Evolutionary conservation across 2,888 invertebrate genomes (phyloP).

Genomic region (Orthonevra nobilis): DNA sequence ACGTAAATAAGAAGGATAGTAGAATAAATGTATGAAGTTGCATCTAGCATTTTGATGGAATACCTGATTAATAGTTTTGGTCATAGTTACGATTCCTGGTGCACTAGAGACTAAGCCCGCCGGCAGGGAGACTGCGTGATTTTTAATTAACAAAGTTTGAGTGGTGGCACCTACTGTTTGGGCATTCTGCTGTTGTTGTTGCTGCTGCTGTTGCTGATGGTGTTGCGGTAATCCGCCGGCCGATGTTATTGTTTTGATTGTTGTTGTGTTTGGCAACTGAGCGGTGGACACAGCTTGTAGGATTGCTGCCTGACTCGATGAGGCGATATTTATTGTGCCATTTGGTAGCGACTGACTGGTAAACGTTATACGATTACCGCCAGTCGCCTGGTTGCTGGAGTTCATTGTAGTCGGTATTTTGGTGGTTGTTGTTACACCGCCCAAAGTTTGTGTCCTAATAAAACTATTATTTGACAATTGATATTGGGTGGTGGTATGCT

Average conservation of each 20-base stretch:
- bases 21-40: conserved; percentile 19
- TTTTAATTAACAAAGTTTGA: conserved; percentile 81
- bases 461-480: conserved; percentile 71
- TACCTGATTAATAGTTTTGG: conserved; percentile 82
- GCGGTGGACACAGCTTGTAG: conserved; percentile 81
- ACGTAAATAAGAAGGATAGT: too few species aligned
- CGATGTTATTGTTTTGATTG: conserved; percentile 79
- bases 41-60: conserved; percentile 74
- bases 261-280: conserved; percentile 81
- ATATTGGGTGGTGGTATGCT: conserved; percentile 63
- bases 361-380: conserved; percentile 83
- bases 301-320: conserved; percentile 75
- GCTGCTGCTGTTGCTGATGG: conserved; percentile 74
- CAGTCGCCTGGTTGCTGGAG: conserved; percentile 77
- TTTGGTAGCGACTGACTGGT: conserved; percentile 85
- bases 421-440: conserved; percentile 79
- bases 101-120: conserved; percentile 81
- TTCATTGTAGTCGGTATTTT: conserved; percentile 74
- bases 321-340: conserved; percentile 85
- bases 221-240: conserved; percentile 75
- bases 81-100: conserved; percentile 85
- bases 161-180: conserved; percentile 80
- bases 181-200: conserved; percentile 73
- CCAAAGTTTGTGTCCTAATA: conserved; percentile 72
- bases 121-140: conserved; percentile 81